phyloP scores from a whole-genome alignment of 2,888 invertebrate genomes.

The Pollenia griseotomentosa region DNA sequence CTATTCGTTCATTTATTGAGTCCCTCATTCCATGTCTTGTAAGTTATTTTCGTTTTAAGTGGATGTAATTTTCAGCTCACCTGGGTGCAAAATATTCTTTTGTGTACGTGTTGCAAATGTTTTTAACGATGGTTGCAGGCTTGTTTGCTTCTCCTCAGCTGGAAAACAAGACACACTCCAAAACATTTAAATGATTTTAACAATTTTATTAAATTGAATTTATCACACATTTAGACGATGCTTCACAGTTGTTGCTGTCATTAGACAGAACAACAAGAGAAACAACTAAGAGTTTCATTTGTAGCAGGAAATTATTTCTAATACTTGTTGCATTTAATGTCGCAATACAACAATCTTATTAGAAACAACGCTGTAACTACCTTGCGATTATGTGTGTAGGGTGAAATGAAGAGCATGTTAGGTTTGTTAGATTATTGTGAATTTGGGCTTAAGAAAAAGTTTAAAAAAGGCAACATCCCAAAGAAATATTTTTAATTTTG shows the following conservation, averaged over 20 bases:
- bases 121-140: background rate
- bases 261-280: conserved; percentile 39
- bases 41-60: conserved; percentile 47
- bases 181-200: conserved; percentile 79
- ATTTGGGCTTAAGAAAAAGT: too few relatives aligned
- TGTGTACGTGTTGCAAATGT: conserved; percentile 39
- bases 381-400: conserved; percentile 47
- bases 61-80: conserved; percentile 73
- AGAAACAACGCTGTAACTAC: conserved; percentile 56
- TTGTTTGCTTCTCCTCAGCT: background rate
- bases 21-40: conserved; percentile 48
- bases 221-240: conserved; percentile 83
- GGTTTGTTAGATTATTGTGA: background rate
- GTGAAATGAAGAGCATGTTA: background rate
- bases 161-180: conserved; percentile 28
- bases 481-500: too few relatives aligned
- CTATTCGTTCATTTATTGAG: conserved; percentile 44
- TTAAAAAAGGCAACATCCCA: too few relatives aligned
- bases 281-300: conserved; percentile 60
- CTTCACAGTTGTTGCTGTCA: conserved; percentile 55
- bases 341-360: conserved; percentile 54
- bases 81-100: conserved; percentile 66
- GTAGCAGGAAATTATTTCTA: conserved; percentile 61
- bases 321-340: conserved; percentile 69
- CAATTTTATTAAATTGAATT: conserved; percentile 84